Evolutionary conservation across 2,888 invertebrate genomes (phyloP), one percentile per base, ranked within the genome.

Genomic region (Spicauda simplicius): DNA sequence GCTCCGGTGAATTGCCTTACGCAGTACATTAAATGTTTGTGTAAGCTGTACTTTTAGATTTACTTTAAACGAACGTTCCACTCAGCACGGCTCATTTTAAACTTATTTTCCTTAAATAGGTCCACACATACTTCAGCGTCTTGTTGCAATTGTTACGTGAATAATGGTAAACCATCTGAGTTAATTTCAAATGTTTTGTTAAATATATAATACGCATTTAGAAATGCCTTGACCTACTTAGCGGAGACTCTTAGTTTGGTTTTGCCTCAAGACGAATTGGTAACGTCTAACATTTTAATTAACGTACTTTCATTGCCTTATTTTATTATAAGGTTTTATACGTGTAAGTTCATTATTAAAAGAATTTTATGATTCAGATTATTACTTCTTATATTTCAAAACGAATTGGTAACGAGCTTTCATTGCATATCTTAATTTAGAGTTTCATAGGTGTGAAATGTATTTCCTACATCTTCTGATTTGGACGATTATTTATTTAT

Each of bases 1-100:
- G 71, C 73, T 71, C 61, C 59, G 70, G 76, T 76, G 77, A 73
- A 73, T 71, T 69, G 72, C 68, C 72, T 70, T 68, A 70, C 70
- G 45, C 60, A 37, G 55, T 67, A 69, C 54, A 71, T 73, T 73
- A 70, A 71, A 64, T 69, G 64, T 52, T 71, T 70, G 71, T 68
- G 69, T 69, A 63, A 73, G 69, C 72, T 57, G 56, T 25, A 61
- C 41, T 67, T 56, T 56, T 52, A 16, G 56, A 52, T 37, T 67
- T 67, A 62, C 52, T 53, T 67, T 66, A 61, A 53, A 41, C 30
- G n/a, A 53, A 53, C 37, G 52, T 16, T 59, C 53, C 41, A 14
- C 53, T 59, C 60, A 10, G 18, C 50, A 50, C 50, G 1, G 10
- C 50, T 50, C 45, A 45, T 45, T 45, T 45, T n/a, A n/a, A 45